Conservation (phyloP, 2,888 invertebrate species). For the Papilio demoleus region DNA sequence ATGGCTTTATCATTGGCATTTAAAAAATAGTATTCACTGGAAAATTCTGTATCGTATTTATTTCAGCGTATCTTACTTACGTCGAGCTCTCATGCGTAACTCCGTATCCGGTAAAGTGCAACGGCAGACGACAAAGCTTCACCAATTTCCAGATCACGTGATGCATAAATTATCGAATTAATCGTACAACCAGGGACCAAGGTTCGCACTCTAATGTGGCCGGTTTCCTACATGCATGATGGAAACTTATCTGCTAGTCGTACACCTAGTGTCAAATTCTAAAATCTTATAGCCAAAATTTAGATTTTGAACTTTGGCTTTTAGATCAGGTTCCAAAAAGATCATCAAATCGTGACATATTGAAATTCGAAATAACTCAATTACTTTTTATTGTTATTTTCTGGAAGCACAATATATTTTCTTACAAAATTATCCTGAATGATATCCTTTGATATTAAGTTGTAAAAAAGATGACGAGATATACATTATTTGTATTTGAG, state of each 20-base stretch:
- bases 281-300: too few relatives aligned
- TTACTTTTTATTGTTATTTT: background rate
- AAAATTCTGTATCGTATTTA: background rate
- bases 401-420: background rate
- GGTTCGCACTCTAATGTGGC: background rate
- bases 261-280: background rate
- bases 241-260: background rate
- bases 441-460: constrained; percentile 4
- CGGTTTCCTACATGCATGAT: background rate
- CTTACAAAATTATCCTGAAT: background rate
- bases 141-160: constrained; percentile 79
- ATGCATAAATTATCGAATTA: constrained; percentile 80
- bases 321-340: background rate
- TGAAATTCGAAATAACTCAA: background rate
- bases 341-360: background rate
- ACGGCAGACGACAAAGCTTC: constrained; percentile 71
- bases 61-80: constrained; percentile 22
- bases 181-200: constrained; percentile 59
- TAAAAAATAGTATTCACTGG: constrained; percentile 1
- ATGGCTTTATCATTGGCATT: background rate
- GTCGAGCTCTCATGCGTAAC: constrained; percentile 18
- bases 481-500: too few relatives aligned
- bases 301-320: background rate
- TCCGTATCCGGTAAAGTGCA: constrained; percentile 55
- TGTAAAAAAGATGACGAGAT: background rate